Evolutionary conservation across 64 coral and sea anemone genomes (phyloP).

Genomic region (Acropora yongei): DNA sequence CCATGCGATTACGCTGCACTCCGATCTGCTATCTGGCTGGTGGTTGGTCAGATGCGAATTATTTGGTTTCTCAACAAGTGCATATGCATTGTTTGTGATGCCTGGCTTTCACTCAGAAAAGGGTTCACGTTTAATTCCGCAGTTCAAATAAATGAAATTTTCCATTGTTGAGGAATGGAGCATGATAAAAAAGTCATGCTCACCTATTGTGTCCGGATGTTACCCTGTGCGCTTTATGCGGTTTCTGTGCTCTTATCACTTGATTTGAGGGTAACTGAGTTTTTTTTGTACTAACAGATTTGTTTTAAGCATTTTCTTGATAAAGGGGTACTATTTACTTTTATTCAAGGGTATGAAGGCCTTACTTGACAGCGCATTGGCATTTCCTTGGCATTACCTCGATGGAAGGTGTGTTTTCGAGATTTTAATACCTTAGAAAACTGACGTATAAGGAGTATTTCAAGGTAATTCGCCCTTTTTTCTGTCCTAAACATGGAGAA

Average conservation of each 20-base stretch:
- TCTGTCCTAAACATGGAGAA: neutral
- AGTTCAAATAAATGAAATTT: too few relatives aligned
- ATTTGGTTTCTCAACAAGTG: too few relatives aligned
- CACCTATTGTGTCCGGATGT: too few relatives aligned
- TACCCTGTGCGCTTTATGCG: too few relatives aligned
- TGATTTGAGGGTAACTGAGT: neutral
- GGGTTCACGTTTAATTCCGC: too few relatives aligned
- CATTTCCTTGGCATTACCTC: constrained; percentile 64
- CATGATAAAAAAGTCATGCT: too few relatives aligned
- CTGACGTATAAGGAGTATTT: neutral
- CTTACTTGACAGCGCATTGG: constrained; percentile 32
- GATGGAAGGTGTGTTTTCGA: constrained; percentile 39
- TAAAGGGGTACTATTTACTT: neutral
- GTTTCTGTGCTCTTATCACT: neutral
- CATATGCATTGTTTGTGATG: too few relatives aligned
- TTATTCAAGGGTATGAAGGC: constrained; percentile 7
- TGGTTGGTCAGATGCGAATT: too few relatives aligned
- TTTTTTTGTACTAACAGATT: neutral
- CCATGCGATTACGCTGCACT: too few relatives aligned
- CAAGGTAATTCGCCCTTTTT: neutral
- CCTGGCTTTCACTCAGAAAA: too few relatives aligned
- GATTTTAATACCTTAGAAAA: neutral
- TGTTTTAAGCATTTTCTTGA: neutral
- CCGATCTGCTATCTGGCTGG: too few relatives aligned
- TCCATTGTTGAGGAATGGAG: too few relatives aligned